Base-by-base conservation (phyloP, 2,888 invertebrate species). In the Chrysina gloriosa region DNA sequence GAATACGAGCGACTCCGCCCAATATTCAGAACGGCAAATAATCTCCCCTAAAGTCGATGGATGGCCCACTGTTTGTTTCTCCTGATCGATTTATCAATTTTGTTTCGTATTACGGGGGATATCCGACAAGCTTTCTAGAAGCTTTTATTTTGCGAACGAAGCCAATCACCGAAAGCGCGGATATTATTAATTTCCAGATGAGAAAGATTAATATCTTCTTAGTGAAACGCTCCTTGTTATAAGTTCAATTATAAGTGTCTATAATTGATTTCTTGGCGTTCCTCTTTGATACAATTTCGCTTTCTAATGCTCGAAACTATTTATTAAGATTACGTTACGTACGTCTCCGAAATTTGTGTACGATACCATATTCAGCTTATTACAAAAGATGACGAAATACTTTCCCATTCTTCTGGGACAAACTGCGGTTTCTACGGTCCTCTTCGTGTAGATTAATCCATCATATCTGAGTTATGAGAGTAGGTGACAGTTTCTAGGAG, bases 381-480 rank as follows among this genome's bases (percentile, higher is more conserved):
- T 45, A n/a, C n/a, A n/a, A n/a, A n/a, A n/a, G n/a, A n/a, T n/a
- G n/a, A n/a, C n/a, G n/a, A n/a, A n/a, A n/a, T n/a, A n/a, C n/a
- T n/a, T n/a, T n/a, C n/a, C 21, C 21, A 21, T 16, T 16, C 7
- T 19, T 45, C 9, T 45, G 4, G 9, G 19, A 9, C 5, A 2
- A 16, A 9, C 6, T 45, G 45, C 45, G 45, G 45, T 45, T 45
- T 45, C 9, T 45, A 6, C 21, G 21, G 19, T 19, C 19, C 45
- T 19, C 19, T 9, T 45, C 9, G 45, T 45, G 42, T 29, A 42
- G 42, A 61, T 39, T 25, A 61, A 61, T 61, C 58, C 58, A 61
- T 61, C 58, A 61, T 61, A 42, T 42, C 42, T 61, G 58, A n/a
- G 58, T 45, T 42, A 36, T 42, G 58, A 39, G 58, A 61, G 42